Conservation (phyloP, 2,888 invertebrate genomes). For the Aromia moschata region DNA sequence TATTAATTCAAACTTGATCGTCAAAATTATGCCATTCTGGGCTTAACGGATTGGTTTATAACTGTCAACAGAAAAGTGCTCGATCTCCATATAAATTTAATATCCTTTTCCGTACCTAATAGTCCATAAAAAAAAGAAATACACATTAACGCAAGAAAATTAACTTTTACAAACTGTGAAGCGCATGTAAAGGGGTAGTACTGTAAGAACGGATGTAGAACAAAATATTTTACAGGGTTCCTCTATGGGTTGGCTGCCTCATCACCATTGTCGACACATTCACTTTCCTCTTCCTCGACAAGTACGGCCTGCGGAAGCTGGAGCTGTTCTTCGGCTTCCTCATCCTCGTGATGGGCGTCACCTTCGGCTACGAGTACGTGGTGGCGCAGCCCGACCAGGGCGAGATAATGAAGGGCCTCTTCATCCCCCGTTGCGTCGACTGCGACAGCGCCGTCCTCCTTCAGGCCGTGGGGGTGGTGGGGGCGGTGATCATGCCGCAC, state of each 20-base stretch:
- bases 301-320: conserved; percentile 82
- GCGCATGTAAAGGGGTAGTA: no score
- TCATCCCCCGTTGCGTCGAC: conserved; percentile 78
- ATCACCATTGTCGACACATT: conserved; percentile 87
- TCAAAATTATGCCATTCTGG: no score
- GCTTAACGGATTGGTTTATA: no score
- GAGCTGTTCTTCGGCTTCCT: conserved; percentile 83
- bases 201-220: no score
- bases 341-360: conserved; percentile 85
- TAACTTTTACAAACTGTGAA: no score
- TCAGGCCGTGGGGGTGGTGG: conserved; percentile 84
- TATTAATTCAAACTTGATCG: no score
- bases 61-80: no score
- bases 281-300: conserved; percentile 86
- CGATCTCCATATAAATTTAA: no score
- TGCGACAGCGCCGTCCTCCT: conserved; percentile 74
- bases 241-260: conserved; percentile 82
- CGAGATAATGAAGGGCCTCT: conserved; percentile 78
- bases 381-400: conserved; percentile 74
- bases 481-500: conserved; percentile 88
- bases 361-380: conserved; percentile 87
- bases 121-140: no score
- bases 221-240: conserved; percentile 68
- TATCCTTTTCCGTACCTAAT: no score
- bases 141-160: no score